These are phyloP conservation scores for Drosophila mimetica DNA, from an alignment of 2,888 invertebrate species.

Conservation along the genomic window DNA sequence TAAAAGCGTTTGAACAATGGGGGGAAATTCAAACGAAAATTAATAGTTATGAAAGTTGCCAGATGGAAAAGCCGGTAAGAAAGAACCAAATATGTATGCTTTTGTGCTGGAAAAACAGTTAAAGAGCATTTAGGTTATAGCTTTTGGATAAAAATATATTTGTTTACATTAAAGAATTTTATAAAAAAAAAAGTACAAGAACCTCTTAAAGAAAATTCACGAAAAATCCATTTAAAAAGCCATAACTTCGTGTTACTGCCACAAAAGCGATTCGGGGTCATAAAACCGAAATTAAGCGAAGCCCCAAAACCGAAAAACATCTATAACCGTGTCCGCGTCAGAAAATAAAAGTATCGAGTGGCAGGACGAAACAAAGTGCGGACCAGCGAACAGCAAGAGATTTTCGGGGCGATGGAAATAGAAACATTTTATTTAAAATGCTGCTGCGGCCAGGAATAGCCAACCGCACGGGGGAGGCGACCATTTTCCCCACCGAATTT, in stretches of 20 bases:
- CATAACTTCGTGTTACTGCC: constrained; percentile 3
- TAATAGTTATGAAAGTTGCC: background rate
- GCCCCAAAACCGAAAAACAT: constrained; percentile 1
- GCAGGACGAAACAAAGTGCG: constrained; percentile 6
- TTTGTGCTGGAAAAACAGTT: background rate
- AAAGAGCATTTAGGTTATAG: too few species aligned
- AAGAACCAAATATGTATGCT: background rate
- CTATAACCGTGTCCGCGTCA: constrained; percentile 22
- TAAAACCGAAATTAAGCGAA: constrained; percentile 14
- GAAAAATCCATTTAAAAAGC: background rate
- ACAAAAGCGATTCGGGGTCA: constrained; percentile 3
- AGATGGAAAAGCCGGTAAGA: background rate
- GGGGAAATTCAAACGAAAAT: background rate
- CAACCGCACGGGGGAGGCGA: background rate
- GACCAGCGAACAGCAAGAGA: constrained; percentile 14
- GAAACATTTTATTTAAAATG: constrained; percentile 50
- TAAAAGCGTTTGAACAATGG: too few species aligned
- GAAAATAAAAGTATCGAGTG: constrained; percentile 16
- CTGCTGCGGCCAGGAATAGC: constrained; percentile 28
- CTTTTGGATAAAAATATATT: too few species aligned
- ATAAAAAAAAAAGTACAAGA: background rate
- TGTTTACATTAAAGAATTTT: too few species aligned
- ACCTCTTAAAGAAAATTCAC: background rate
- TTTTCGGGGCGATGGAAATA: constrained; percentile 41
- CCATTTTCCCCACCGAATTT: background rate